Conservation (phyloP, 2,888 invertebrate genomes). For the Saturnia pavonia region DNA sequence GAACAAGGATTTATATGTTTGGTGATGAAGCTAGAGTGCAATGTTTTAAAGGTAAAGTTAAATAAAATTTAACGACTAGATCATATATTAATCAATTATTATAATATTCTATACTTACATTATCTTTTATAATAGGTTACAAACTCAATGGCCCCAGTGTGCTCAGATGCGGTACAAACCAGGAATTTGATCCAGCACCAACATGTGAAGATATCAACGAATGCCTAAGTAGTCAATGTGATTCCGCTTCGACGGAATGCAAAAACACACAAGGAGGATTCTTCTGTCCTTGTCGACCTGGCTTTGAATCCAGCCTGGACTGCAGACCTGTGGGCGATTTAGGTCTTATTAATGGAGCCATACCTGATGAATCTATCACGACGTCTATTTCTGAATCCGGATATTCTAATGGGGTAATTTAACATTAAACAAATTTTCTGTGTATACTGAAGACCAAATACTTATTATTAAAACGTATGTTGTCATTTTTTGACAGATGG, state of each 20-base stretch:
- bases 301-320: slow-evolving; percentile 92
- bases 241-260: slow-evolving; percentile 94
- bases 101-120: not conserved
- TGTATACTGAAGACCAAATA: slow-evolving; percentile 7
- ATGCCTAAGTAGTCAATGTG: slow-evolving; percentile 94
- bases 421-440: slow-evolving; percentile 28
- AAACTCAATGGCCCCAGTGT: slow-evolving; percentile 92
- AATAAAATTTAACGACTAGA: not conserved
- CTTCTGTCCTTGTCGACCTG: slow-evolving; percentile 92
- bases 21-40: slow-evolving; percentile 96
- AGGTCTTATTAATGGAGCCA: slow-evolving; percentile 92
- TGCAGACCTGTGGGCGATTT: slow-evolving; percentile 95
- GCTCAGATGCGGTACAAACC: slow-evolving; percentile 91
- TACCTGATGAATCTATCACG: slow-evolving; percentile 93
- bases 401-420: slow-evolving; percentile 88
- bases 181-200: slow-evolving; percentile 91
- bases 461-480: not conserved
- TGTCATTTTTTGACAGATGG: slow-evolving; percentile 80
- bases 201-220: slow-evolving; percentile 96
- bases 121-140: slow-evolving; percentile 81
- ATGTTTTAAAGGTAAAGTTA: slow-evolving; percentile 86
- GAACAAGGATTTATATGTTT: slow-evolving; percentile 88
- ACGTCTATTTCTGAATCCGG: slow-evolving; percentile 92
- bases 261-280: slow-evolving; percentile 94
- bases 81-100: not conserved